These are phyloP conservation scores for Papilio helenus DNA, from an alignment of 1,140 invertebrate species.

Conservation along the genomic window DNA sequence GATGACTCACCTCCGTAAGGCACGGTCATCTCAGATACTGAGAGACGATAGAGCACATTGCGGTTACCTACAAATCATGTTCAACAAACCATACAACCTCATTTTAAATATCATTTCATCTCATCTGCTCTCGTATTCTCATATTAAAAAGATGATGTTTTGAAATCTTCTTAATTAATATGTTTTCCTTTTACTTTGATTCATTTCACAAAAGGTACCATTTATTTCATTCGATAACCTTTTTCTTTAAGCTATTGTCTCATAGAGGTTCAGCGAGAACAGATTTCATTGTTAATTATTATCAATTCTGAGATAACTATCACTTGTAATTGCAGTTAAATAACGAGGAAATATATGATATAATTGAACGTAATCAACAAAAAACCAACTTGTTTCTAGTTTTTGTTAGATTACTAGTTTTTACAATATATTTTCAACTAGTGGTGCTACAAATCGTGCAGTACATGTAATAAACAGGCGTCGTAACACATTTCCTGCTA, in stretches of 20 bases:
- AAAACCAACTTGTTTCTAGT: background rate
- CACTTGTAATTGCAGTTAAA: background rate
- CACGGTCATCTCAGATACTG: no score
- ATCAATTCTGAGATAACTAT: background rate
- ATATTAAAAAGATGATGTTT: background rate
- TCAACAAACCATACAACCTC: slow-evolving; percentile 18
- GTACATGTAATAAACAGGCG: slow-evolving; percentile 11
- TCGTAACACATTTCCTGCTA: slow-evolving; percentile 28
- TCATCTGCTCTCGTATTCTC: background rate
- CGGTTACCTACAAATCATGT: slow-evolving; percentile 40
- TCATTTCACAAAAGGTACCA: background rate
- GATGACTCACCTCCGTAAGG: no score
- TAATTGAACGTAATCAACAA: background rate
- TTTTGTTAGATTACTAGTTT: background rate
- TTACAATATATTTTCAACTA: background rate
- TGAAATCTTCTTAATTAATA: background rate
- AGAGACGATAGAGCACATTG: no score
- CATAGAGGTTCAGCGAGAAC: no score
- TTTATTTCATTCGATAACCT: no score
- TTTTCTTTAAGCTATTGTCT: no score
- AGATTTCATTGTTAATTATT: background rate
- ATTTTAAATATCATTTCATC: slow-evolving; percentile 25
- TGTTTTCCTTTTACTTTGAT: background rate
- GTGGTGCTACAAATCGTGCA: background rate
- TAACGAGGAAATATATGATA: background rate